Evolutionary conservation across 2,888 invertebrate genomes (phyloP).

Genomic region (Apamea crenata): DNA sequence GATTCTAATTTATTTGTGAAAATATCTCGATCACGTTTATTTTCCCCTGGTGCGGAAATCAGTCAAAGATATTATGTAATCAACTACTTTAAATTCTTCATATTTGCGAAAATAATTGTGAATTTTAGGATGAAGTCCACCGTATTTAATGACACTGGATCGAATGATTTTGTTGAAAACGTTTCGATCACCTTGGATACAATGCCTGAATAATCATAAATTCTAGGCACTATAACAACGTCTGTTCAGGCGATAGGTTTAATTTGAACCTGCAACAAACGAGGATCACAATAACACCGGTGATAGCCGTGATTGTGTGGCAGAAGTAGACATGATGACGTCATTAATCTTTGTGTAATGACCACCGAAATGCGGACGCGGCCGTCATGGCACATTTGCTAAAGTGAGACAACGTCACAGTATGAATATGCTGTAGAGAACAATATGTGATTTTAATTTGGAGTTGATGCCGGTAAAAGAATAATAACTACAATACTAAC

Average conservation of each 20-base stretch:
- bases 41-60: background rate
- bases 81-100: background rate
- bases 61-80: background rate
- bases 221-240: slow-evolving; percentile 4
- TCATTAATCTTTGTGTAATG: slow-evolving; percentile 87
- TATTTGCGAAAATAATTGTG: background rate
- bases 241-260: slow-evolving; percentile 48
- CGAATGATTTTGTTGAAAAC: background rate
- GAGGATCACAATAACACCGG: slow-evolving; percentile 61
- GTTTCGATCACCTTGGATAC: background rate
- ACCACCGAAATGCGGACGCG: slow-evolving; percentile 77
- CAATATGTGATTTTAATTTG: background rate
- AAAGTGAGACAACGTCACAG: slow-evolving; percentile 57
- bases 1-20: background rate
- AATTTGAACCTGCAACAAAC: slow-evolving; percentile 56
- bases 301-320: slow-evolving; percentile 76
- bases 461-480: background rate
- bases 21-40: background rate
- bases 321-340: slow-evolving; percentile 82
- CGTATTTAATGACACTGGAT: background rate
- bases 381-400: slow-evolving; percentile 83
- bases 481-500: too few relatives aligned
- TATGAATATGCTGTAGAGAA: slow-evolving; percentile 59
- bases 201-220: slow-evolving; percentile 2
- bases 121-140: background rate